Evolutionary conservation across 1,140 invertebrate genomes (phyloP).

Genomic region (Potamilus streckersoni): DNA sequence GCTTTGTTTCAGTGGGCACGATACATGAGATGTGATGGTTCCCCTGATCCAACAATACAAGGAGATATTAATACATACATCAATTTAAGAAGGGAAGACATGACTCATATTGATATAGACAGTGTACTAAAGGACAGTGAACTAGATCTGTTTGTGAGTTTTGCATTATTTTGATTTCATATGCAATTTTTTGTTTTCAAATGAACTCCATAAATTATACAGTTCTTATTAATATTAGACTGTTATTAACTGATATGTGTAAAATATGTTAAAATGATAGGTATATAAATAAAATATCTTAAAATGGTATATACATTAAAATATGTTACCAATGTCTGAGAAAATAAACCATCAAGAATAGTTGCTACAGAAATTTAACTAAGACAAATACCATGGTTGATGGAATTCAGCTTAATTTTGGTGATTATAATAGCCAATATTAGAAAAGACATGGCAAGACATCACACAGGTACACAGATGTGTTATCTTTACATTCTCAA

Average conservation of each 20-base stretch:
- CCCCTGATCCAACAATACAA: slow-evolving; percentile 63
- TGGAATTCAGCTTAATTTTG: no score
- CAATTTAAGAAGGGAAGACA: slow-evolving; percentile 59
- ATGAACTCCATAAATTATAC: no score
- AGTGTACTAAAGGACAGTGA: slow-evolving; percentile 54
- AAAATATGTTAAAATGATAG: background rate
- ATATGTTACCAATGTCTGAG: background rate
- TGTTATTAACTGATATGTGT: background rate
- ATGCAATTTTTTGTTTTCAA: background rate
- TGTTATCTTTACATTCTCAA: no score
- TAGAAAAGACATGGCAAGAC: no score
- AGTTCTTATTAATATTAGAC: no score
- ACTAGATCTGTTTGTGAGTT: slow-evolving; percentile 49
- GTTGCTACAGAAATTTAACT: no score
- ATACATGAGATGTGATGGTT: slow-evolving; percentile 67
- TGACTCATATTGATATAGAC: slow-evolving; percentile 46
- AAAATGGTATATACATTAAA: background rate
- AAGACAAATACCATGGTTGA: no score
- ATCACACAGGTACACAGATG: no score
- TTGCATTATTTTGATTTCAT: background rate
- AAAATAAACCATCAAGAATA: background rate
- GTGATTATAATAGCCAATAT: no score
- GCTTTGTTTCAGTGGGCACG: slow-evolving; percentile 60
- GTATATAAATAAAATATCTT: background rate
- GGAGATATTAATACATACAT: slow-evolving; percentile 67